Conservation (phyloP, 2,797 vertebrate genomes). For the Micropoecilia bifurca region DNA sequence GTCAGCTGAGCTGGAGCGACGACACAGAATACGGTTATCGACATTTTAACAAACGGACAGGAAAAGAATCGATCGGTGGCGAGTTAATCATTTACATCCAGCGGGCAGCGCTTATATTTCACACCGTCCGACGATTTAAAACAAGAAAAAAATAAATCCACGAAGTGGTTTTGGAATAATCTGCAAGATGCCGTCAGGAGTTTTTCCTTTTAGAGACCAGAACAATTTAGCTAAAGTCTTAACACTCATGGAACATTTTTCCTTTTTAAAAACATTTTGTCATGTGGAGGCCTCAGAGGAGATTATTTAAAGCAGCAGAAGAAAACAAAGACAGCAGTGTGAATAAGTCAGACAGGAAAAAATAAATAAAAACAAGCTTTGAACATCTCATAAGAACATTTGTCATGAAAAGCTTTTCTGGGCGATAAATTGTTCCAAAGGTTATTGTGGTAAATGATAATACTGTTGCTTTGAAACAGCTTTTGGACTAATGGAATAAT, state of each 20-base stretch:
- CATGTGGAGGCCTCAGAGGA: not conserved
- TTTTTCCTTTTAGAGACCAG: not conserved
- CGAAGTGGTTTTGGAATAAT: conserved; percentile 14
- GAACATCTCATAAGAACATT: too few relatives aligned
- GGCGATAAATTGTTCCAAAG: too few relatives aligned
- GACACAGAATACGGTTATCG: not conserved
- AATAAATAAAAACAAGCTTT: too few relatives aligned
- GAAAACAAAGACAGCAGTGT: not conserved
- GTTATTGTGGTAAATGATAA: too few relatives aligned
- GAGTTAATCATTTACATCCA: conserved; percentile 6
- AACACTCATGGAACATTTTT: not conserved
- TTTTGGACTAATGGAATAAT: too few relatives aligned
- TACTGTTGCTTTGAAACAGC: too few relatives aligned
- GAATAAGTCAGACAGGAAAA: not conserved
- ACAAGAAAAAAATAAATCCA: conserved; percentile 11
- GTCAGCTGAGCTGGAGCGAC: not conserved
- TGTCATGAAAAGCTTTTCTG: too few relatives aligned
- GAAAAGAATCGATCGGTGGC: conserved; percentile 2
- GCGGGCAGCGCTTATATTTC: conserved; percentile 22
- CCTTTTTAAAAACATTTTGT: not conserved
- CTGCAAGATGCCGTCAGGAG: not conserved
- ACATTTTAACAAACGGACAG: not conserved
- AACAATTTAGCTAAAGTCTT: not conserved
- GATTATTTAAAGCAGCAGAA: not conserved
- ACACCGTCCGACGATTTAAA: conserved; percentile 1